Evolutionary conservation across 2,888 invertebrate genomes (phyloP).

Genomic region (Drosophila monieri): DNA sequence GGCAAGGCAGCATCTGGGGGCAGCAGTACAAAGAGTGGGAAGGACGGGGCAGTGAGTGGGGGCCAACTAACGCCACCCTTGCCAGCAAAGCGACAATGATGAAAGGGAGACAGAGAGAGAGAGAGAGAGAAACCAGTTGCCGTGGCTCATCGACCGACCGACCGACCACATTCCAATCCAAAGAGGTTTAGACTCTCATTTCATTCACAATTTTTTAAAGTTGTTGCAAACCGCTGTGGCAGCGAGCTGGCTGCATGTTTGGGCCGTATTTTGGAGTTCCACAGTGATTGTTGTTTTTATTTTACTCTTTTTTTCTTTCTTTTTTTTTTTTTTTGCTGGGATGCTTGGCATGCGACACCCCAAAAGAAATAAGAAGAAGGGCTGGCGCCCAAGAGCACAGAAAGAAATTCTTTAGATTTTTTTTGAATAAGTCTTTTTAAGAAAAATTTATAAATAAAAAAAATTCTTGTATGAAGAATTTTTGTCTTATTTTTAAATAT

Average conservation of each 20-base stretch:
- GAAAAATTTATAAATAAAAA: too few species aligned
- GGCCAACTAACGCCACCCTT: slow-evolving; percentile 71
- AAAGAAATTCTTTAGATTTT: not conserved
- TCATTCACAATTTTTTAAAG: slow-evolving; percentile 82
- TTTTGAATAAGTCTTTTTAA: not conserved
- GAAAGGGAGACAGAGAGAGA: slow-evolving; percentile 29
- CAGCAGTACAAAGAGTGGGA: not conserved
- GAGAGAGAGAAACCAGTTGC: slow-evolving; percentile 68
- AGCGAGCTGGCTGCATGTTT: slow-evolving; percentile 18
- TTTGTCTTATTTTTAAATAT: not conserved
- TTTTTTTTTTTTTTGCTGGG: slow-evolving; percentile 24
- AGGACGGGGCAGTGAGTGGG: slow-evolving; percentile 15
- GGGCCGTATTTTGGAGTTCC: slow-evolving; percentile 52
- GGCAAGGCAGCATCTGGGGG: slow-evolving; percentile 21
- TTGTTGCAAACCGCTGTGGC: slow-evolving; percentile 27
- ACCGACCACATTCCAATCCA: slow-evolving; percentile 80
- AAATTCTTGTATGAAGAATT: too few species aligned
- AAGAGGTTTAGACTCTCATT: slow-evolving; percentile 79
- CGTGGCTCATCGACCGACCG: slow-evolving; percentile 77
- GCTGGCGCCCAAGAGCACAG: slow-evolving; percentile 1
- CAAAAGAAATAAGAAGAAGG: slow-evolving; percentile 1
- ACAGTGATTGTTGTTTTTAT: slow-evolving; percentile 28
- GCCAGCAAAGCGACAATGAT: slow-evolving; percentile 70
- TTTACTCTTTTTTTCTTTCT: slow-evolving; percentile 9
- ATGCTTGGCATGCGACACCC: slow-evolving; percentile 67